A percentile compares a stretch with the other conserved stretches of the same genome.
phyloP scores from a whole-genome alignment of 2,888 invertebrate species.

The Geotrupes spiniger region DNA sequence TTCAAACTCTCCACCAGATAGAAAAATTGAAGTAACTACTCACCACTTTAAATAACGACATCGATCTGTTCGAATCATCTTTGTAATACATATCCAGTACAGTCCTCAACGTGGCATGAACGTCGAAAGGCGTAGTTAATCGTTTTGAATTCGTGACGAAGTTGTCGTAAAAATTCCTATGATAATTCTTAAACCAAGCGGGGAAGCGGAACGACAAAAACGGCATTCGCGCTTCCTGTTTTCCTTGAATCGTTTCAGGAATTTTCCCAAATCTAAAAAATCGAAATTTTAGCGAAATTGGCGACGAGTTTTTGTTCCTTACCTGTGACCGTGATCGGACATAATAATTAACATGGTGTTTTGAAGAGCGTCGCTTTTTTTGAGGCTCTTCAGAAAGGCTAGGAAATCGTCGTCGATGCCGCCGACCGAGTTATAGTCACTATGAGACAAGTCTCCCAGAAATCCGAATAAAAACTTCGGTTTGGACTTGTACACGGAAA shows the following conservation, averaged over 20 bases:
- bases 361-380: slow-evolving; percentile 62
- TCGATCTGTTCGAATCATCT: slow-evolving; percentile 44
- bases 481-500: slow-evolving; percentile 60
- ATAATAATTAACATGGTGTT: slow-evolving; percentile 82
- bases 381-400: slow-evolving; percentile 62
- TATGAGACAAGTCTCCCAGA: slow-evolving; percentile 85
- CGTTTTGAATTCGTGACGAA: slow-evolving; percentile 64
- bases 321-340: slow-evolving; percentile 92
- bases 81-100: slow-evolving; percentile 57
- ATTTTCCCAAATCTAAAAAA: slow-evolving; percentile 69
- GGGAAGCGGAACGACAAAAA: slow-evolving; percentile 81
- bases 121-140: slow-evolving; percentile 84
- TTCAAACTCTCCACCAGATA: too few species aligned
- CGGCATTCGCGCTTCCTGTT: slow-evolving; percentile 87
- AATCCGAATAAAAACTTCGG: slow-evolving; percentile 86
- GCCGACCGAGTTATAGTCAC: slow-evolving; percentile 75
- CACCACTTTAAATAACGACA: slow-evolving; percentile 55
- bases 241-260: slow-evolving; percentile 83
- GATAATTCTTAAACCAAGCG: slow-evolving; percentile 59
- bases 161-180: slow-evolving; percentile 60
- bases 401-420: slow-evolving; percentile 72
- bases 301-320: slow-evolving; percentile 13
- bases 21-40: too few species aligned
- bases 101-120: slow-evolving; percentile 75
- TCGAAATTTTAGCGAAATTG: neutral